Evolutionary conservation across 2,113 vertebrate genomes (phyloP).

Genomic region (Chionis minor): DNA sequence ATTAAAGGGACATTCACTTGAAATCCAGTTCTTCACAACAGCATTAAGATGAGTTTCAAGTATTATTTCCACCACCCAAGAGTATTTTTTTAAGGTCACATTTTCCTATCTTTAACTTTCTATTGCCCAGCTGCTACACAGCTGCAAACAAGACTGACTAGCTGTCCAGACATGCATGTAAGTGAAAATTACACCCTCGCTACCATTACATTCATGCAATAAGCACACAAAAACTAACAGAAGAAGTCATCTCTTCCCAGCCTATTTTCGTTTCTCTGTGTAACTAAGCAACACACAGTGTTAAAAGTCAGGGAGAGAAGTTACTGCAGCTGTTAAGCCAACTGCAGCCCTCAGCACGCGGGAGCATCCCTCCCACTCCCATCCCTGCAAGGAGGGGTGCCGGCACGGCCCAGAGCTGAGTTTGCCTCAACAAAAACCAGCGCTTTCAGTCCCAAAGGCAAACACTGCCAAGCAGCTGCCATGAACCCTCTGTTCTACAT

Average conservation of each 20-base stretch:
- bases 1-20: constrained; percentile 13
- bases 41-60: neutral
- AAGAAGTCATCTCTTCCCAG: neutral
- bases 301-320: neutral
- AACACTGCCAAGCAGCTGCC: neutral
- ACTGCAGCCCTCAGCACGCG: neutral
- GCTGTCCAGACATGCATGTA: accelerated
- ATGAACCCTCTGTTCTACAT: neutral
- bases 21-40: neutral
- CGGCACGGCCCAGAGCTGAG: neutral
- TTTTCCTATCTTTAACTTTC: neutral
- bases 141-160: neutral
- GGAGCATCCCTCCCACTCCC: neutral
- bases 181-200: neutral
- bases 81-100: neutral
- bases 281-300: neutral
- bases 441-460: neutral
- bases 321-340: neutral
- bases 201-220: neutral
- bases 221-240: neutral
- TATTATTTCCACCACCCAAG: neutral
- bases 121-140: neutral
- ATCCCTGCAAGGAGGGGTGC: accelerated
- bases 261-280: neutral
- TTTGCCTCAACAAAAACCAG: neutral